Evolutionary conservation across 2,888 invertebrate genomes (phyloP).

Genomic region (Zelleria hepariella): DNA sequence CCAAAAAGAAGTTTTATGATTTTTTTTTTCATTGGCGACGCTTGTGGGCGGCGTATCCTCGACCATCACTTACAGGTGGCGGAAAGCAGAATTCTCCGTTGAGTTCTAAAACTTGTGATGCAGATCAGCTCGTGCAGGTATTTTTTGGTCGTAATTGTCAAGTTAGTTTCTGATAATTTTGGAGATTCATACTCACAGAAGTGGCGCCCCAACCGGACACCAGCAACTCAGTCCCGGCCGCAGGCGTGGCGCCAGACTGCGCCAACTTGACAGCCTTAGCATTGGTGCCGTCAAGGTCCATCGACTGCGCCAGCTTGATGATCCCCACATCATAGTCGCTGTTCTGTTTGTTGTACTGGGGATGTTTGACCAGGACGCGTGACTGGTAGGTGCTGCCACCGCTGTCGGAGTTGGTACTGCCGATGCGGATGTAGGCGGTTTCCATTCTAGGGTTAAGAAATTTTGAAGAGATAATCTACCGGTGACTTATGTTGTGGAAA

Average conservation of each 20-base stretch:
- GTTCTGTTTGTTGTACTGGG: constrained; percentile 38
- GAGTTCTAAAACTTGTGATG: no score
- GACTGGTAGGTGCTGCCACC: constrained; percentile 55
- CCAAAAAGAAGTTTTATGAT: no score
- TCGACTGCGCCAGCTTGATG: constrained; percentile 33
- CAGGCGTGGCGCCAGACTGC: constrained; percentile 19
- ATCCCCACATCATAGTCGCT: constrained; percentile 60
- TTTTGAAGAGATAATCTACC: no score
- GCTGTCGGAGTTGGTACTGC: constrained; percentile 35
- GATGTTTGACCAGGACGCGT: constrained; percentile 33
- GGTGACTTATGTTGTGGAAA: no score
- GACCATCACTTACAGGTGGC: no score
- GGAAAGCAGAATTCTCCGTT: no score
- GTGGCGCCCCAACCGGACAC: constrained; percentile 58
- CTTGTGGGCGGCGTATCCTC: no score
- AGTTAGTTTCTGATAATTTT: no score
- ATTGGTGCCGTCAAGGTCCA: constrained; percentile 35
- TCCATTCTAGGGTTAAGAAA: constrained; percentile 28
- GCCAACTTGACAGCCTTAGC: constrained; percentile 30
- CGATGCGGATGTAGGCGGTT: constrained; percentile 40
- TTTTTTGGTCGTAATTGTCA: no score
- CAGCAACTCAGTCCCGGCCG: constrained; percentile 26
- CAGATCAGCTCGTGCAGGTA: no score
- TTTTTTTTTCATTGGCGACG: no score
- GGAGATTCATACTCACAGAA: constrained; percentile 28